Conservation (phyloP, 2,888 invertebrate genomes). For the Cynaeus angustus region DNA sequence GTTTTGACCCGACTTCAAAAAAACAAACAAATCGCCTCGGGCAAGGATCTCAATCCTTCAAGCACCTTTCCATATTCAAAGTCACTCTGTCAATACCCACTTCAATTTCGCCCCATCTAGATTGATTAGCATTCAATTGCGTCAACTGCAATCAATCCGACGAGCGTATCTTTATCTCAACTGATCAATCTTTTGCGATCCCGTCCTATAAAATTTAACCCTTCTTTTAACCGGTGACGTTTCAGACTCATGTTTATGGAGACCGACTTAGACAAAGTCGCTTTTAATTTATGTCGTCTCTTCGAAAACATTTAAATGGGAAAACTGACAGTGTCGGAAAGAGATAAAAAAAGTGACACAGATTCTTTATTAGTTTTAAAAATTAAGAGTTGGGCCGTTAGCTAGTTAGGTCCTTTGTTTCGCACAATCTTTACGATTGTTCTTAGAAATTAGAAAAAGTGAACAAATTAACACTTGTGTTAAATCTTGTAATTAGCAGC, state of each 20-base stretch:
- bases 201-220: constrained; percentile 60
- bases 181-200: constrained; percentile 53
- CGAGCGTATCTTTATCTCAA: constrained; percentile 46
- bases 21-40: not conserved
- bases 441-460: constrained; percentile 6
- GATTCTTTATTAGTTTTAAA: constrained; percentile 9
- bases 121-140: constrained; percentile 59
- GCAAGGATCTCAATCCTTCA: constrained; percentile 4
- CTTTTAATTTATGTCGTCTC: constrained; percentile 50
- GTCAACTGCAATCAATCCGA: constrained; percentile 60
- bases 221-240: constrained; percentile 56
- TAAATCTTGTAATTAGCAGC: constrained; percentile 8
- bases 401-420: constrained; percentile 3
- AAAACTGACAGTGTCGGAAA: constrained; percentile 4
- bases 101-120: constrained; percentile 57
- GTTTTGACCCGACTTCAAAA: not conserved
- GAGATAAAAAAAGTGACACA: constrained; percentile 11
- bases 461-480: constrained; percentile 24
- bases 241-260: constrained; percentile 53
- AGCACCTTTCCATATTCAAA: constrained; percentile 46
- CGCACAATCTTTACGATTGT: constrained; percentile 21
- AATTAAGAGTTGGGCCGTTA: constrained; percentile 7
- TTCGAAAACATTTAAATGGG: constrained; percentile 30
- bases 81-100: constrained; percentile 57
- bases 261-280: constrained; percentile 57